Evolutionary conservation across 1,140 invertebrate genomes (phyloP).

Genomic region (Acromyrmex echinatior): DNA sequence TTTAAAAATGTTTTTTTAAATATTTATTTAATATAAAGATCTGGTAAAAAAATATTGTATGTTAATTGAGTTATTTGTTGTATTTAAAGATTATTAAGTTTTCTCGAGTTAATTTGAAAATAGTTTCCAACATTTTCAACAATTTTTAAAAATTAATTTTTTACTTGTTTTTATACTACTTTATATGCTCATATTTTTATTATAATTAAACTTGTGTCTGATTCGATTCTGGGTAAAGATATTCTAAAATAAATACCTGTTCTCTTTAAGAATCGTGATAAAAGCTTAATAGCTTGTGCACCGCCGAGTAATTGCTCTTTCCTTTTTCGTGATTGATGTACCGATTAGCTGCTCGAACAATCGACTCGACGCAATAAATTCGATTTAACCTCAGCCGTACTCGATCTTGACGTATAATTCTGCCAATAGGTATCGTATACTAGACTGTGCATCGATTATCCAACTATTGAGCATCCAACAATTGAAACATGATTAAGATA

Average conservation of each 20-base stretch:
- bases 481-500: background rate
- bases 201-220: background rate
- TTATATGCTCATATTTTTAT: background rate
- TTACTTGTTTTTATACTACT: background rate
- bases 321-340: slow-evolving; percentile 52
- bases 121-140: background rate
- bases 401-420: slow-evolving; percentile 51
- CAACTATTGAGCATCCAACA: background rate
- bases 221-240: background rate
- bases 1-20: too few species aligned
- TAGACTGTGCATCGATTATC: background rate
- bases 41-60: too few species aligned
- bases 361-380: slow-evolving; percentile 45
- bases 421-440: background rate
- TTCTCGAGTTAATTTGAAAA: background rate
- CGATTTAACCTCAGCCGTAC: slow-evolving; percentile 40
- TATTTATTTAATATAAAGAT: too few species aligned
- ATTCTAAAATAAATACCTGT: background rate
- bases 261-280: slow-evolving; percentile 43
- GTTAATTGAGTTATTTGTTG: background rate
- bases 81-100: background rate
- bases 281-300: slow-evolving; percentile 49
- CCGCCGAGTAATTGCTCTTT: slow-evolving; percentile 33
- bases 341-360: slow-evolving; percentile 44
- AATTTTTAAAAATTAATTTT: background rate